These are phyloP conservation scores for Ichneumoninae sp. DNA, from an alignment of 2,888 invertebrate genomes.

Conservation along the genomic window DNA sequence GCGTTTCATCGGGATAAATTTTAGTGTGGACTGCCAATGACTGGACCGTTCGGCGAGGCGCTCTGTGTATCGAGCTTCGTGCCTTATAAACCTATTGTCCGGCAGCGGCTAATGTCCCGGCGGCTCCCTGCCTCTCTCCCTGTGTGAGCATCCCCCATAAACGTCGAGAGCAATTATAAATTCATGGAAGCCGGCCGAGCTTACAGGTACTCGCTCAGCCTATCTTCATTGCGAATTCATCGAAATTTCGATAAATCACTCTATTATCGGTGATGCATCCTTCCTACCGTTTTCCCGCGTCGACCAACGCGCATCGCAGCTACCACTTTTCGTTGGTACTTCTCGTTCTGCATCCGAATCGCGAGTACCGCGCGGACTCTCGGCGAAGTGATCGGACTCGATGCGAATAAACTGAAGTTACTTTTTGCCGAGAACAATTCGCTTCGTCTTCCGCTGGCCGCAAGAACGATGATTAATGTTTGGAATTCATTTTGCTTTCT, in stretches of 20 bases:
- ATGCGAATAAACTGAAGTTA: no score
- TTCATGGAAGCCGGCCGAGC: constrained; percentile 43
- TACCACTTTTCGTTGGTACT: not conserved
- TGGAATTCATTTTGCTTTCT: no score
- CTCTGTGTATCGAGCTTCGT: constrained; percentile 35
- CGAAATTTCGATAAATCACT: constrained; percentile 49
- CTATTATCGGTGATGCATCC: constrained; percentile 28
- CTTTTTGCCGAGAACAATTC: no score
- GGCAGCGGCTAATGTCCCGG: constrained; percentile 22
- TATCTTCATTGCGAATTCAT: constrained; percentile 37
- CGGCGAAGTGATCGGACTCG: not conserved
- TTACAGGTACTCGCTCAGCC: not conserved
- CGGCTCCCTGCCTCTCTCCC: constrained; percentile 10
- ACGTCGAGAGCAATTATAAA: constrained; percentile 55
- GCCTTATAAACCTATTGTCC: constrained; percentile 48
- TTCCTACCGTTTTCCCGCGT: constrained; percentile 1
- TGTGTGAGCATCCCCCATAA: constrained; percentile 43
- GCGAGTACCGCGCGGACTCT: no score
- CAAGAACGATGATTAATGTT: no score
- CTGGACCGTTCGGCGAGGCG: not conserved
- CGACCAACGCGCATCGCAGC: not conserved
- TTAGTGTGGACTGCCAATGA: not conserved
- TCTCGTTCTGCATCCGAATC: not conserved
- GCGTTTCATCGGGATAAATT: not conserved
- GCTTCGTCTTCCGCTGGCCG: no score